Conservation (phyloP, 2,113 vertebrate genomes). For the Salvelinus sp. region DNA sequence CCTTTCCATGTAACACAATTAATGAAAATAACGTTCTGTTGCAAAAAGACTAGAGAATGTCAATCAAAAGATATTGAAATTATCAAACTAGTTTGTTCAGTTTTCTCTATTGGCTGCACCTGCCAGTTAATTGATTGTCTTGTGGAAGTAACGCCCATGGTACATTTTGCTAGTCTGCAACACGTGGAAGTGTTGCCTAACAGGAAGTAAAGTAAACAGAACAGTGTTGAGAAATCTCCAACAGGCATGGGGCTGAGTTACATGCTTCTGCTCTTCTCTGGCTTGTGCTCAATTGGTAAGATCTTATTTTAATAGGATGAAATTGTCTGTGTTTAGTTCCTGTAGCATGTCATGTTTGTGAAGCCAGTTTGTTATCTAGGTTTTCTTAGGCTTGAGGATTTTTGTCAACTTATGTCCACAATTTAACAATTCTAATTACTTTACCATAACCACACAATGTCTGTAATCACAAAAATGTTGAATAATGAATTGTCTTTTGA, state of each 20-base stretch:
- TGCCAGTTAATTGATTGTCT: conserved; percentile 12
- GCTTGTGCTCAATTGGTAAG: conserved; percentile 45
- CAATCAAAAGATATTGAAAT: background rate
- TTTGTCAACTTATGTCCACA: too few species aligned
- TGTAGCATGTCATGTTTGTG: background rate
- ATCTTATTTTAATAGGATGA: background rate
- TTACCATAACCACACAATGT: background rate
- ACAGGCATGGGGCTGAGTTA: conserved; percentile 35
- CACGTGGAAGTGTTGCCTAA: conserved; percentile 46
- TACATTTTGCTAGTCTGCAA: conserved; percentile 10
- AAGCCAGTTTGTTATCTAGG: background rate
- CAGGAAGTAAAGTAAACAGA: conserved; percentile 34
- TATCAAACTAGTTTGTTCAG: too few species aligned
- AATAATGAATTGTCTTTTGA: background rate
- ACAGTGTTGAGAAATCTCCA: background rate
- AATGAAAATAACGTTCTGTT: background rate
- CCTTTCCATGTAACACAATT: too few species aligned
- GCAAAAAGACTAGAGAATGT: background rate
- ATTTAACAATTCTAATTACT: too few species aligned
- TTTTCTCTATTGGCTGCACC: background rate
- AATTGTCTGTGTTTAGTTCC: background rate
- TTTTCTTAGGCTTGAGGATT: background rate
- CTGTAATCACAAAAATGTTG: background rate
- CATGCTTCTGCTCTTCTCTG: conserved; percentile 24
- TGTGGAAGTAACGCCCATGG: background rate